These are phyloP conservation scores for Fopius arisanus DNA, from an alignment of 1,140 invertebrate species.

Conservation along the genomic window DNA sequence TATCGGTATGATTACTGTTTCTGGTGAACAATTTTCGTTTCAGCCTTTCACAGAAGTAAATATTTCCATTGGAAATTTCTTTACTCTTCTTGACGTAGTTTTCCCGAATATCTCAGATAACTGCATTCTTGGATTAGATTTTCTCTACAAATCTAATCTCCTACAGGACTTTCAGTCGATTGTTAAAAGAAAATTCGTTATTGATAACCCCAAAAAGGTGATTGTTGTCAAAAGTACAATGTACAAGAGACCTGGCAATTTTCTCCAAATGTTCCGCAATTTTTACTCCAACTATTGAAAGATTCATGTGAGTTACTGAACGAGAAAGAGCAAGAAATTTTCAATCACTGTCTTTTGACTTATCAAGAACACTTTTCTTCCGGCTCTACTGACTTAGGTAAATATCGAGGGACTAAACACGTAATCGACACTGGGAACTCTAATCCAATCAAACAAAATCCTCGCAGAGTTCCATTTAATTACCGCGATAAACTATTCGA, in stretches of 20 bases:
- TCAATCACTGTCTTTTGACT: background rate
- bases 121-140: background rate
- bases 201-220: background rate
- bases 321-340: background rate
- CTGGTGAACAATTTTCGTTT: background rate
- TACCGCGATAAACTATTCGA: too few species aligned
- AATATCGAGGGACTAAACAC: slow-evolving; percentile 1
- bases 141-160: background rate
- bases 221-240: background rate
- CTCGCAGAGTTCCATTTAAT: too few species aligned
- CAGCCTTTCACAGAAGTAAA: background rate
- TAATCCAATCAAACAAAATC: too few species aligned
- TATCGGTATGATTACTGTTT: background rate
- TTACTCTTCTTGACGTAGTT: background rate
- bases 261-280: background rate
- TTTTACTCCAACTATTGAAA: background rate
- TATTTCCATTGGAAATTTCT: background rate
- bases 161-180: background rate
- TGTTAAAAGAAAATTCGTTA: background rate
- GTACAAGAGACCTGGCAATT: background rate
- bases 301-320: background rate
- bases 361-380: background rate
- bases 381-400: background rate
- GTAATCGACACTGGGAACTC: slow-evolving; percentile 15
- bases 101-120: background rate